Evolutionary conservation across 2,113 vertebrate species (phyloP).

Genomic region (Tachysurus fulvidraco): DNA sequence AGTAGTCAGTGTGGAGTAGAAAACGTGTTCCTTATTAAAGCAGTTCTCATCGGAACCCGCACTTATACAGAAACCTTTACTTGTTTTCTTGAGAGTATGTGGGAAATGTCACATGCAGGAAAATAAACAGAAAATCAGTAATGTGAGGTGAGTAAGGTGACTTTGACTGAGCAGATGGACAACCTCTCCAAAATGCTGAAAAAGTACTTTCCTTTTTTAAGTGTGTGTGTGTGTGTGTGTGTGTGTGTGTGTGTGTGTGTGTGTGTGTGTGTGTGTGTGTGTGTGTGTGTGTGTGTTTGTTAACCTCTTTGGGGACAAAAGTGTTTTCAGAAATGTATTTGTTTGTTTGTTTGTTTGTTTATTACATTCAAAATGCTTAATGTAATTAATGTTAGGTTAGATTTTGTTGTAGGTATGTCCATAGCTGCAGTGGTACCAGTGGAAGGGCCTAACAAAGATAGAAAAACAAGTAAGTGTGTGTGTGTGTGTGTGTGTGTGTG

Average conservation of each 20-base stretch:
- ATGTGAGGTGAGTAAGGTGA: not conserved
- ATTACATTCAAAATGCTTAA: not conserved
- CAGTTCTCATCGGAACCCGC: not conserved
- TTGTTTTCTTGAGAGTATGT: not conserved
- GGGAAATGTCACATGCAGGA: not conserved
- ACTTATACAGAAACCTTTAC: not conserved
- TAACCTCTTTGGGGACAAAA: not conserved
- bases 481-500: conserved; percentile 29
- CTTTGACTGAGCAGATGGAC: conserved; percentile 12
- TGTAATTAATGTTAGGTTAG: not conserved
- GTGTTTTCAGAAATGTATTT: not conserved
- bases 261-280: not conserved
- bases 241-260: conserved; percentile 5
- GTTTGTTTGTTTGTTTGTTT: too few relatives aligned
- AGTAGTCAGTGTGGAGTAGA: too few relatives aligned
- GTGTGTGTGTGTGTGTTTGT: not conserved
- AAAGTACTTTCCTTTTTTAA: conserved; percentile 46
- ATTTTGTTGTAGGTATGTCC: not conserved
- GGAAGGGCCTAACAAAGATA: not conserved
- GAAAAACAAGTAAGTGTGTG: not conserved
- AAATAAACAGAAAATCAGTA: not conserved
- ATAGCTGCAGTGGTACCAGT: not conserved
- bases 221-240: conserved; percentile 22
- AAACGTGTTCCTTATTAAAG: not conserved
- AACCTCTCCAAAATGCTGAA: conserved; percentile 63